A percentile compares a stretch with the other conserved stretches of the same genome.
Evolutionary conservation across 2,113 vertebrate genomes (phyloP).

Genomic region (Hassar affinis): DNA sequence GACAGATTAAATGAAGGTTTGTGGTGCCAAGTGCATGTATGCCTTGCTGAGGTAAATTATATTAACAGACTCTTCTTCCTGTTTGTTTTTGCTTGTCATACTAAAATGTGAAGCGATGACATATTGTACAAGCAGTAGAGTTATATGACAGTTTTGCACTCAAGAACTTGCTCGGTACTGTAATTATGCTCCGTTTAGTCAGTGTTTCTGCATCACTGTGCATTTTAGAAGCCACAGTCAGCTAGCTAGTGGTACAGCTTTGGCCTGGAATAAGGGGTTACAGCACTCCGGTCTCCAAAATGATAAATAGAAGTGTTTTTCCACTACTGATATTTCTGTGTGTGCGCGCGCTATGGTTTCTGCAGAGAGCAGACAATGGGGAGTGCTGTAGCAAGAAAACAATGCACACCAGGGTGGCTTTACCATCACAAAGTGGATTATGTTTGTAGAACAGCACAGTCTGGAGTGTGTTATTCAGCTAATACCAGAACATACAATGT

Average conservation of each 20-base stretch:
- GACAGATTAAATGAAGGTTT: not conserved
- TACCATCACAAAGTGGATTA: not conserved
- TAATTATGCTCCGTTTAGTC: conserved; percentile 1
- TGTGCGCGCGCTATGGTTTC: too few species aligned
- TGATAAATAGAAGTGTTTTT: not conserved
- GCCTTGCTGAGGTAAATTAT: not conserved
- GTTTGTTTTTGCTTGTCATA: not conserved
- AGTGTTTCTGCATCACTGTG: not conserved
- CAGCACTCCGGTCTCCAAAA: not conserved
- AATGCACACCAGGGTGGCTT: not conserved
- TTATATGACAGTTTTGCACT: too few species aligned
- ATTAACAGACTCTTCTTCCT: not conserved
- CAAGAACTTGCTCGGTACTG: not conserved
- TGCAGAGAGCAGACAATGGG: not conserved
- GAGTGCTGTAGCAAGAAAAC: not conserved
- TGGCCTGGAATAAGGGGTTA: not conserved
- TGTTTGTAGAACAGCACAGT: not conserved
- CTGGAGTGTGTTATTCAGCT: not conserved
- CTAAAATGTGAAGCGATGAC: not conserved
- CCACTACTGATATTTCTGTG: not conserved
- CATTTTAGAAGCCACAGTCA: not conserved
- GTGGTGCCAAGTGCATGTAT: not conserved
- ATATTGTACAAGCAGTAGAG: not conserved
- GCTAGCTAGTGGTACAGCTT: too few species aligned
- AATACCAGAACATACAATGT: not conserved